Evolutionary conservation across 2,797 vertebrate genomes (phyloP), one percentile per base, ranked within the genome.

Genomic region (Phoeniculus purpureus): DNA sequence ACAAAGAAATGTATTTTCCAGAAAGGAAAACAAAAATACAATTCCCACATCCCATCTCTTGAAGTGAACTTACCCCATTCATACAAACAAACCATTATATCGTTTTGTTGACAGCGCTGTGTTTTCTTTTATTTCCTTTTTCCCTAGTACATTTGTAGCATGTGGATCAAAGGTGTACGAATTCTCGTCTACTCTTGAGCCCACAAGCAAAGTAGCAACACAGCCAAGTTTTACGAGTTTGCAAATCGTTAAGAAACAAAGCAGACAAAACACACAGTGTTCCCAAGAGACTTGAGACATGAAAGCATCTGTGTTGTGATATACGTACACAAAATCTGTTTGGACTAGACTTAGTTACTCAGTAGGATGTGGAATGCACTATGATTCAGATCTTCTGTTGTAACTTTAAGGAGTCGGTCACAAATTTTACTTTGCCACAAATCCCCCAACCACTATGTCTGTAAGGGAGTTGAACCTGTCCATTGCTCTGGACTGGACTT

Each of bases 231-330:
- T 77, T 68, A 82, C 74, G 93, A 80, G 61, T 95, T 95, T 94
- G 85, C 83, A 92, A 84, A 94, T 86, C 60, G 9, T 94, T 91
- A 90, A 93, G 92, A 92, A 95, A 91, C 31, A 81, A 73, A 92
- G 60, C 89, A 93, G 87, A 89, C 64, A 94, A 91, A 94, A 95
- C 67, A 86, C 73, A 66, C 0, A 65, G 68, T 55, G 47, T 86
- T 93, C 85, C 60, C 83, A 74, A 88, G 89, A 89, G 71, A 76
- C 40, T 8, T 19, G 54, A 91, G 85, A 93, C 80, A 84, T 94
- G 64, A 94, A 92, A 95, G 89, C 51, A 84, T 91, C 85, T 88
- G 54, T 79, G 71, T 74, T 79, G 61, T 81, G 83, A 90, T 55
- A 67, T 89, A 80, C 6, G 0, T 74, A 81, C 51, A 82, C 58